These are phyloP conservation scores for Cenopis cana DNA, from an alignment of 2,888 invertebrate species.

Conservation along the genomic window DNA sequence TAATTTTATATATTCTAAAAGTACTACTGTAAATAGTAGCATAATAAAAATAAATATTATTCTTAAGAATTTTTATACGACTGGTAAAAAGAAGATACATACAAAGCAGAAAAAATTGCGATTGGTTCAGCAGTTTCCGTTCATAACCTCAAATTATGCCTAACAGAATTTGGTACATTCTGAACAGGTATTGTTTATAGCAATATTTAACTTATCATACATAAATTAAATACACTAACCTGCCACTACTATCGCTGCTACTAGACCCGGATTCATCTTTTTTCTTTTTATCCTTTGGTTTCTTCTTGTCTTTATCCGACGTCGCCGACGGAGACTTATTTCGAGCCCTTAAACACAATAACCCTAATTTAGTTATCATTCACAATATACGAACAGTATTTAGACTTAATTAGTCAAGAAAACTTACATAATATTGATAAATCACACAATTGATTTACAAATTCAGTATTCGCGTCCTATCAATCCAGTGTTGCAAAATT, in stretches of 20 bases:
- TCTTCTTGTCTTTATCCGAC: conserved; percentile 90
- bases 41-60: no score
- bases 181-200: neutral
- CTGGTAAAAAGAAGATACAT: no score
- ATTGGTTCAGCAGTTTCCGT: neutral
- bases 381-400: conserved; percentile 10
- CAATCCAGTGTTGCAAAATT: no score
- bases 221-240: conserved; percentile 69
- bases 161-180: neutral
- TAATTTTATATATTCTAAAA: no score
- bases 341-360: conserved; percentile 87
- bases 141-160: conserved; percentile 19
- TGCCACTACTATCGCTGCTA: conserved; percentile 92
- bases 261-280: conserved; percentile 90
- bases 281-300: conserved; percentile 86
- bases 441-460: conserved; percentile 9
- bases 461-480: conserved; percentile 1
- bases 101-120: no score
- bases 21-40: no score
- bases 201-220: neutral
- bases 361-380: conserved; percentile 26
- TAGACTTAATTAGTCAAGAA: neutral
- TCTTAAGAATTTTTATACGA: no score
- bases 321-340: conserved; percentile 89
- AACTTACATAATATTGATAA: conserved; percentile 34